phyloP scores from a whole-genome alignment of 2,113 vertebrate genomes.

The Sinocyclocheilus anshuiensis region DNA sequence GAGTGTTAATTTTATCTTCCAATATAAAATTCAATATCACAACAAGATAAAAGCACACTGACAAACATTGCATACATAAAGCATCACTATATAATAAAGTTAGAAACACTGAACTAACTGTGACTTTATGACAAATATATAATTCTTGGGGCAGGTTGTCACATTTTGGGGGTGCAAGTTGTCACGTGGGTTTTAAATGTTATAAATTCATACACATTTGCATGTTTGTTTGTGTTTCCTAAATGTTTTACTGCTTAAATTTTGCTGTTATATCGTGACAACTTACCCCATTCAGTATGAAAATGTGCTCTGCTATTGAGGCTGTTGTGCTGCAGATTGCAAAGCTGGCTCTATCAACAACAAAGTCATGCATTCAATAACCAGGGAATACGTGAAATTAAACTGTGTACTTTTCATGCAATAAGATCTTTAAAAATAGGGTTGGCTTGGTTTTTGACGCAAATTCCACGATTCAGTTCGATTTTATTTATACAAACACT shows the following conservation, averaged over 20 bases:
- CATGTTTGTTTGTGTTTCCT: background rate
- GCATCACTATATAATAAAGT: background rate
- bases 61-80: background rate
- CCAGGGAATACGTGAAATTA: too few species aligned
- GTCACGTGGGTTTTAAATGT: background rate
- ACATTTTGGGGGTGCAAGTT: background rate
- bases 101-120: too few species aligned
- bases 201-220: background rate
- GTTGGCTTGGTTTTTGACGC: too few species aligned
- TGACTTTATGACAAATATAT: background rate
- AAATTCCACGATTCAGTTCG: too few species aligned
- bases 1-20: background rate
- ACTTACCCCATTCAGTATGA: constrained; percentile 38
- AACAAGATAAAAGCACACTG: background rate
- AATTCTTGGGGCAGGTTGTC: background rate
- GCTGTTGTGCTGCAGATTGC: too few species aligned
- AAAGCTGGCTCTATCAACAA: too few species aligned
- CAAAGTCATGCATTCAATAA: too few species aligned
- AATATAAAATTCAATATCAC: background rate
- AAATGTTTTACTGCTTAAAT: background rate
- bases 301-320: too few species aligned
- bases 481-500: too few species aligned
- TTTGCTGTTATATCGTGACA: too few species aligned
- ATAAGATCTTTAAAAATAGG: too few species aligned
- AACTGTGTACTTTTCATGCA: too few species aligned